Evolutionary conservation across 1,140 invertebrate species (phyloP).

Genomic region (Chironomus tepperi): DNA sequence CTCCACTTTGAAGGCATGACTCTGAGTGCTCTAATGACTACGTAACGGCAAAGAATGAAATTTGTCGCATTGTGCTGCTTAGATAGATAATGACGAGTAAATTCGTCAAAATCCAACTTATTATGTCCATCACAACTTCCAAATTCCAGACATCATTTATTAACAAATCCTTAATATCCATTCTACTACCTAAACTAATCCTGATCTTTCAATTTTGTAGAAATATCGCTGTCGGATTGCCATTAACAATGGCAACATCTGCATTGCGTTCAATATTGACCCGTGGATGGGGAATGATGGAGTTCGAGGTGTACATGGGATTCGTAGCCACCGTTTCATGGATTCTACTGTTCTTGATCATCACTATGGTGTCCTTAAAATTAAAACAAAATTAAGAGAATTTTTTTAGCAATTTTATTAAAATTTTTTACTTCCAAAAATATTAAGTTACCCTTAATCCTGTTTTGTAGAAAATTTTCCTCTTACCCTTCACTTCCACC

Average conservation of each 20-base stretch:
- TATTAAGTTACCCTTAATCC: neutral
- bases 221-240: constrained; percentile 74
- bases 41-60: too few relatives aligned
- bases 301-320: constrained; percentile 78
- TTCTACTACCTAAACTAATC: constrained; percentile 5
- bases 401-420: neutral
- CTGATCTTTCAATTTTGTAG: constrained; percentile 26
- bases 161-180: neutral
- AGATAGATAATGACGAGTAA: too few relatives aligned
- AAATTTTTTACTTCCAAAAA: neutral
- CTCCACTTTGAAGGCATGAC: too few relatives aligned
- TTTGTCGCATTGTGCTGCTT: too few relatives aligned
- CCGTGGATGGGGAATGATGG: constrained; percentile 74
- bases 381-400: constrained; percentile 58
- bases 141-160: neutral
- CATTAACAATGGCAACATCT: constrained; percentile 84
- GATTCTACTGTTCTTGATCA: constrained; percentile 76
- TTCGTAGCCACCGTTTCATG: constrained; percentile 80
- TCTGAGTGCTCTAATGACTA: too few relatives aligned
- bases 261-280: constrained; percentile 81
- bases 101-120: too few relatives aligned
- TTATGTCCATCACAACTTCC: too few relatives aligned
- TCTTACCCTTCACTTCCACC: neutral
- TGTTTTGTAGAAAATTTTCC: neutral
- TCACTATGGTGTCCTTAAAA: constrained; percentile 69